These are phyloP conservation scores for Pantala flavescens DNA, from an alignment of 1,140 invertebrate genomes.

Conservation along the genomic window DNA sequence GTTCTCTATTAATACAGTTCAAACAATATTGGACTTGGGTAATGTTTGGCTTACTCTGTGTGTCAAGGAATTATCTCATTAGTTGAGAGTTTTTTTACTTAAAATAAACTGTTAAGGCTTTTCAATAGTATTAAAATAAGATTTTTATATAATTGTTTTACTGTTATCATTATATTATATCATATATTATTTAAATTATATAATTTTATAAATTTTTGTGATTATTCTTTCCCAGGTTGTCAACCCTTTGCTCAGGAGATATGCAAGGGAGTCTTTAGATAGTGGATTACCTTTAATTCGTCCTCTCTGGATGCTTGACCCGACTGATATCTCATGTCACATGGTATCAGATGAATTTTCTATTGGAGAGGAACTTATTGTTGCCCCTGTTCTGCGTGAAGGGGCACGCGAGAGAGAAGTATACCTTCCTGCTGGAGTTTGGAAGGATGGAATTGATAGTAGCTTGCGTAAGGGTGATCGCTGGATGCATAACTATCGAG, in stretches of 20 bases:
- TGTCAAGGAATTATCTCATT: too few species aligned
- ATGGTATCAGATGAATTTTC: conserved; percentile 79
- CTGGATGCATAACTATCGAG: conserved; percentile 79
- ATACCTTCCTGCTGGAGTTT: conserved; percentile 76
- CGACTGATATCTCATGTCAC: conserved; percentile 65
- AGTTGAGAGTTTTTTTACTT: too few species aligned
- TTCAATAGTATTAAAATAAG: too few species aligned
- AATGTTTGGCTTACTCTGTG: too few species aligned
- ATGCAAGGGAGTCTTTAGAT: conserved; percentile 60
- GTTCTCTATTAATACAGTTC: too few species aligned
- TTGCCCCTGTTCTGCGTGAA: conserved; percentile 73
- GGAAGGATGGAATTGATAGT: conserved; percentile 80
- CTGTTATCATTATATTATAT: not conserved
- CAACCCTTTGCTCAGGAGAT: conserved; percentile 63
- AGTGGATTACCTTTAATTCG: conserved; percentile 74
- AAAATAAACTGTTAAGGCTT: too few species aligned
- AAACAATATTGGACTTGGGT: too few species aligned
- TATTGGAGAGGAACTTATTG: conserved; percentile 80
- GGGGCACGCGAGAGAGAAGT: conserved; percentile 45
- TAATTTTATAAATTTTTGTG: conserved; percentile 13
- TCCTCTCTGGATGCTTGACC: conserved; percentile 86
- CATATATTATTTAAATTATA: not conserved
- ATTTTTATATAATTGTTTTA: too few species aligned
- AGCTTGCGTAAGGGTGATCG: conserved; percentile 73
- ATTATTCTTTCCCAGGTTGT: conserved; percentile 35